Conservation (phyloP, 2,113 vertebrate species). For the Uria aalge region DNA sequence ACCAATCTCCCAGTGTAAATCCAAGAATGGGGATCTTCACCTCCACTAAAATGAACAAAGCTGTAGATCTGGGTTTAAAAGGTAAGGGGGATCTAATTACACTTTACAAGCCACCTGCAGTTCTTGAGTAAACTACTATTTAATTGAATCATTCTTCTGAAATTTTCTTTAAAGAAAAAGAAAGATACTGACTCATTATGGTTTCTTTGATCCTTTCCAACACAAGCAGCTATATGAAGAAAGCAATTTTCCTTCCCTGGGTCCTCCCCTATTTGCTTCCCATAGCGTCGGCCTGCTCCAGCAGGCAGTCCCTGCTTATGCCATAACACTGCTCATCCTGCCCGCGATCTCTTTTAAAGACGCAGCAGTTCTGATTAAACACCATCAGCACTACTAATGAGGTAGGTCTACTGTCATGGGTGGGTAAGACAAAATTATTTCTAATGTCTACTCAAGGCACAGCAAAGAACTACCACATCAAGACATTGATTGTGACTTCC, state of each 20-base stretch:
- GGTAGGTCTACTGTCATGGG: neutral
- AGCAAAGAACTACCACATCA: neutral
- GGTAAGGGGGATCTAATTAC: slow-evolving; percentile 32
- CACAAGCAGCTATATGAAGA: neutral
- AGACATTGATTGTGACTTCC: neutral
- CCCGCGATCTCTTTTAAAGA: neutral
- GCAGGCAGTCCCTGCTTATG: neutral
- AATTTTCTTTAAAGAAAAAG: slow-evolving; percentile 35
- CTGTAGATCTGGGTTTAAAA: slow-evolving; percentile 26
- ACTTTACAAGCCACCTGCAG: slow-evolving; percentile 58
- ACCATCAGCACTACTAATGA: neutral
- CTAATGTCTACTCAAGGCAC: neutral
- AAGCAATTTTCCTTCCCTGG: neutral
- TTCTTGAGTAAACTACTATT: slow-evolving; percentile 24
- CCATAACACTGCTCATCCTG: neutral
- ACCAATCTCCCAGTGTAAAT: neutral
- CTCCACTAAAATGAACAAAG: slow-evolving; percentile 27
- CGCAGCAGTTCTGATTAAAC: neutral
- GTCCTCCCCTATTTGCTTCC: neutral
- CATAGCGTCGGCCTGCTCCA: neutral
- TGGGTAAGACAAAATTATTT: neutral
- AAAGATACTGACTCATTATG: neutral
- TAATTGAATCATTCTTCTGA: slow-evolving; percentile 37
- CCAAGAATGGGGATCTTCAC: neutral
- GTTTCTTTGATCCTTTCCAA: slow-evolving; percentile 44